A percentile compares a stretch with the other conserved stretches of the same genome.
These are phyloP conservation scores for Drosophila subpulchrella DNA, from an alignment of 1,140 invertebrate species.

Conservation along the genomic window DNA sequence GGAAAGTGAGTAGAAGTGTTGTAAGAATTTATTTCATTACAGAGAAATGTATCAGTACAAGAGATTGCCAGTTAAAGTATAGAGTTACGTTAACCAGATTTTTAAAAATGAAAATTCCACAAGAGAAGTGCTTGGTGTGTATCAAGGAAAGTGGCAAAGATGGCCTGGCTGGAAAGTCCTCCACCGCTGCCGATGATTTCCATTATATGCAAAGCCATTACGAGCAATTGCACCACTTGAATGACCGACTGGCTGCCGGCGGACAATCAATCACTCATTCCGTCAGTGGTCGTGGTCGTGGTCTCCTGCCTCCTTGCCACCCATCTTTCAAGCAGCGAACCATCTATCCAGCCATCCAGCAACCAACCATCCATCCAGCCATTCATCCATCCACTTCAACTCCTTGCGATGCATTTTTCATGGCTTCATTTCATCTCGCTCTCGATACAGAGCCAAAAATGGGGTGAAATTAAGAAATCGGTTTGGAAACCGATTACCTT, in stretches of 20 bases:
- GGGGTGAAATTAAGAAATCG: background rate
- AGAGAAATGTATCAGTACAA: background rate
- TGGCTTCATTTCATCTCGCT: conserved; percentile 64
- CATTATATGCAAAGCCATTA: conserved; percentile 81
- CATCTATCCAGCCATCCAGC: conserved; percentile 39
- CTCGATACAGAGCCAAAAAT: conserved; percentile 12
- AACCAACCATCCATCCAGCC: conserved; percentile 30
- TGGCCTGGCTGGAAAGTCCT: conserved; percentile 2
- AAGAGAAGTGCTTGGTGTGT: background rate
- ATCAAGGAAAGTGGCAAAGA: background rate
- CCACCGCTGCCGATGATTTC: conserved; percentile 54
- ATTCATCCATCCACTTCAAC: conserved; percentile 68
- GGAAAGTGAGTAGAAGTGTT: conserved; percentile 88
- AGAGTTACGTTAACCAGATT: too few relatives aligned
- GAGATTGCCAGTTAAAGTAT: too few relatives aligned
- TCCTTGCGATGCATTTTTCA: conserved; percentile 77
- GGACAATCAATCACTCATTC: conserved; percentile 71
- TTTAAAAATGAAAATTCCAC: background rate
- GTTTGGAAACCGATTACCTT: too few relatives aligned
- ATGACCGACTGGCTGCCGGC: conserved; percentile 42
- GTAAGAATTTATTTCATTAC: background rate
- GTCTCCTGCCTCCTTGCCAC: conserved; percentile 11
- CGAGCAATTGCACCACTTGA: conserved; percentile 74
- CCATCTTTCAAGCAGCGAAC: conserved; percentile 16
- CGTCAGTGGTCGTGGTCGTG: conserved; percentile 7